Percentiles rank a stretch among this genome's conserved stretches.
Evolutionary conservation across 2,888 invertebrate species (phyloP).

Genomic region (Piscicola geometra): DNA sequence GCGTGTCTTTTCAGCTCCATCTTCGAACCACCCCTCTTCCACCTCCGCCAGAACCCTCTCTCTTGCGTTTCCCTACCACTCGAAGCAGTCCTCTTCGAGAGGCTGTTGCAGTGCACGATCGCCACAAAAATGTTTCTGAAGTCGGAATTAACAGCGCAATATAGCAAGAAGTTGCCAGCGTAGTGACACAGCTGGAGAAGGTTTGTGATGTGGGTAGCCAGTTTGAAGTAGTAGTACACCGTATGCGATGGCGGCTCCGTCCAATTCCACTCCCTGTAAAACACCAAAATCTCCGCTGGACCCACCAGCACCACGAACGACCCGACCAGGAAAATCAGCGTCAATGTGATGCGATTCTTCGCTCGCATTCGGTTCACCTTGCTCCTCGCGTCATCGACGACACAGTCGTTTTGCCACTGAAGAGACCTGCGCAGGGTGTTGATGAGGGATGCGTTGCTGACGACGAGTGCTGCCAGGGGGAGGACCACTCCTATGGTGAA

Average conservation of each 20-base stretch:
- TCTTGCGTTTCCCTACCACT: no score
- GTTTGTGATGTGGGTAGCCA: conserved; percentile 46
- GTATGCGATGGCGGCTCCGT: background rate
- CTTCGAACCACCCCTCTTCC: no score
- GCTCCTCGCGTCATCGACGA: background rate
- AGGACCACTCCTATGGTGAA: conserved; percentile 51
- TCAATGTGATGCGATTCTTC: conserved; percentile 50
- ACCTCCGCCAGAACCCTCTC: no score
- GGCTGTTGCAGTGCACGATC: conserved; percentile 40
- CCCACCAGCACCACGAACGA: conserved; percentile 53
- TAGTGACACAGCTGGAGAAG: conserved; percentile 53
- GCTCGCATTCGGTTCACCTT: background rate
- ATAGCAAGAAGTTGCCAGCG: conserved; percentile 70
- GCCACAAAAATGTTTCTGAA: conserved; percentile 64
- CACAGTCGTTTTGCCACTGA: background rate
- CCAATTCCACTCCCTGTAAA: conserved; percentile 21
- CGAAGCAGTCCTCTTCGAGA: no score
- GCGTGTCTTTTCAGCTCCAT: no score
- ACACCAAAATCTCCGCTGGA: conserved; percentile 50
- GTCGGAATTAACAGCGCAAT: conserved; percentile 72
- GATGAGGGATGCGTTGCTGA: conserved; percentile 51
- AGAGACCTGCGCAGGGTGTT: conserved; percentile 46
- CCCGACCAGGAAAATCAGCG: conserved; percentile 52
- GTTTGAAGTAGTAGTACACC: conserved; percentile 18
- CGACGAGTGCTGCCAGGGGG: conserved; percentile 50